Conservation (phyloP, 2,888 invertebrate genomes). For the Phalangium opilio region DNA sequence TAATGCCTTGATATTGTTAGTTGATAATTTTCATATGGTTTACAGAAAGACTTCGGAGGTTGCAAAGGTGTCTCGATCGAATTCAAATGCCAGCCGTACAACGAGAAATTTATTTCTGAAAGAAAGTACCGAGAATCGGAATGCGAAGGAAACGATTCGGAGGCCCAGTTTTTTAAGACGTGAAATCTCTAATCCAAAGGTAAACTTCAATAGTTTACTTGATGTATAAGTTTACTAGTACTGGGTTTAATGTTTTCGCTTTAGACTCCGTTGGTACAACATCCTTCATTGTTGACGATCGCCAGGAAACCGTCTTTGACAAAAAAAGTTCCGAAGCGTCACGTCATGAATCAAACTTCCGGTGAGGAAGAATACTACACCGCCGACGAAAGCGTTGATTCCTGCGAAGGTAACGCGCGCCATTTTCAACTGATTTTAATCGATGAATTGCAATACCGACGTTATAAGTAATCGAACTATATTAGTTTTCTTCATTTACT, state of each 20-base stretch:
- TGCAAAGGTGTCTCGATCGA: conserved; percentile 1
- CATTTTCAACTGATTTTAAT: no score
- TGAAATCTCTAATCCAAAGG: no score
- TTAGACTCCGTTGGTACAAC: no score
- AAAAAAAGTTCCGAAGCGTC: neutral
- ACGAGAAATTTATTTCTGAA: neutral
- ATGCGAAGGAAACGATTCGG: neutral
- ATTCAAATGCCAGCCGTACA: neutral
- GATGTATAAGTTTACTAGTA: no score
- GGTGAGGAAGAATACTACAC: conserved; percentile 17
- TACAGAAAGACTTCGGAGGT: neutral
- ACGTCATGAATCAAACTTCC: neutral
- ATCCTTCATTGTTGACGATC: conserved; percentile 2
- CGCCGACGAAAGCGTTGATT: conserved; percentile 15
- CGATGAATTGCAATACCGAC: no score
- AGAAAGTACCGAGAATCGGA: neutral
- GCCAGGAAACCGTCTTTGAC: conserved; percentile 6
- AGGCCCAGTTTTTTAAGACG: neutral
- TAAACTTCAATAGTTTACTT: no score
- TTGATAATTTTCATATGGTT: no score
- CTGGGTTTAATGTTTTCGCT: no score
- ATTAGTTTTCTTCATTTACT: no score
- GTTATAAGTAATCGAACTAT: no score
- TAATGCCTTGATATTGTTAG: no score
- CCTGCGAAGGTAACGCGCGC: conserved; percentile 8